Conservation (phyloP, 2,888 invertebrate species). For the Sminthurides aquaticus region DNA sequence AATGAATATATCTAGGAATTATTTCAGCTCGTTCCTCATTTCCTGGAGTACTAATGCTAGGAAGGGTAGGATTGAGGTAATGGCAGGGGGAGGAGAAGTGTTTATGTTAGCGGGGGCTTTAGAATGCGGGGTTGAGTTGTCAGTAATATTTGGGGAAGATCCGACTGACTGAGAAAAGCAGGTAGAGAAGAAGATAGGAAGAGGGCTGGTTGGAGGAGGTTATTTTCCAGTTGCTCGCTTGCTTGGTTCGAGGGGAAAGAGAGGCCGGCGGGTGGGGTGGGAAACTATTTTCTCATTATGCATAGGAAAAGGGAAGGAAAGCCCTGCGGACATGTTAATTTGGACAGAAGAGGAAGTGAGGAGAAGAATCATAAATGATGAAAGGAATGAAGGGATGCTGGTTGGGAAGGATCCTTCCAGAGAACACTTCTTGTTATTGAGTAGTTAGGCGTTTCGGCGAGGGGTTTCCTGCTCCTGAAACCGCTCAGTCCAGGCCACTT, state of each 20-base stretch:
- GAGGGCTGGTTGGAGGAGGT: no score
- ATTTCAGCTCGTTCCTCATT: not conserved
- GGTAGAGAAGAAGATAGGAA: not conserved
- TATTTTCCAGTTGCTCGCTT: no score
- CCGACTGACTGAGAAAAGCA: not conserved
- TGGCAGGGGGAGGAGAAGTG: no score
- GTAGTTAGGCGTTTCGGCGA: no score
- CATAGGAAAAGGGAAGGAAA: not conserved
- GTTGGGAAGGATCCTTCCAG: no score
- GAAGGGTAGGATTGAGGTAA: no score
- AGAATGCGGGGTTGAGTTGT: no score
- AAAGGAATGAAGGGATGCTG: not conserved
- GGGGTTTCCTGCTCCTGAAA: no score
- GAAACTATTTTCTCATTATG: not conserved
- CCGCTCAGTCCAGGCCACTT: no score
- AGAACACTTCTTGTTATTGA: no score
- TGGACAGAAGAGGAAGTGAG: not conserved
- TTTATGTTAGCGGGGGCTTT: no score
- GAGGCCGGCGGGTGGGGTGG: not conserved
- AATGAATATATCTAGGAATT: not conserved
- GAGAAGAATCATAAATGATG: not conserved
- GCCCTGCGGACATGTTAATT: not conserved
- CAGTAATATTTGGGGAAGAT: no score
- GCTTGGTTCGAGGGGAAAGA: not conserved
- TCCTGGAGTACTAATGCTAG: not conserved